Percentiles rank a stretch among this genome's conserved stretches.
phyloP scores from a whole-genome alignment of 1,140 invertebrate species.

The Heterodera schachtii region DNA sequence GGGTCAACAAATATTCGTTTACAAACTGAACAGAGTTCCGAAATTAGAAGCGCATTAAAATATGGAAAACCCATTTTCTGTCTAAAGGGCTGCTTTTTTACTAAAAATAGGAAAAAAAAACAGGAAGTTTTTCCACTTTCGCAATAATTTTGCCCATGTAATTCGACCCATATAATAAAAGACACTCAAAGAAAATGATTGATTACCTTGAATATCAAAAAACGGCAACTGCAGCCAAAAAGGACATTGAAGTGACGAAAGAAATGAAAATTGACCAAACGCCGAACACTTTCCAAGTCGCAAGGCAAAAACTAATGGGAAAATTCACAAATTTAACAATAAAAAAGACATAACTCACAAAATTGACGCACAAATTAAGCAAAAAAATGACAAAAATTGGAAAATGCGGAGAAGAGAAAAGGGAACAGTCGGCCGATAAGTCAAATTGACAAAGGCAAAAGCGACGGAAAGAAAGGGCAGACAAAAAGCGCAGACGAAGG shows the following conservation, averaged over 20 bases:
- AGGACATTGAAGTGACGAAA: slow-evolving; percentile 40
- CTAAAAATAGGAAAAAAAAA: too few species aligned
- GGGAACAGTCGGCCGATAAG: neutral
- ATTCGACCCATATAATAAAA: too few species aligned
- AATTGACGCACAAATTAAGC: neutral
- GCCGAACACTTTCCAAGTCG: slow-evolving; percentile 43
- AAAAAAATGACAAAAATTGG: slow-evolving; percentile 7
- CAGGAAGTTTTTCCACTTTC: too few species aligned
- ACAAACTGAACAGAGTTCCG: too few species aligned
- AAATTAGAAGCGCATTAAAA: too few species aligned
- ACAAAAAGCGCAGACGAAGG: neutral
- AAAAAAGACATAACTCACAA: neutral
- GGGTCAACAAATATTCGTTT: too few species aligned
- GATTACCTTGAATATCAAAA: slow-evolving; percentile 11
- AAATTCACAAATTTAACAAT: too few species aligned
- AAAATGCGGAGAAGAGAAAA: neutral
- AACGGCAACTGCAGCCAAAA: slow-evolving; percentile 42
- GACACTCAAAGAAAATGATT: too few species aligned
- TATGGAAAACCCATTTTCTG: too few species aligned
- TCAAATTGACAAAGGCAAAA: neutral
- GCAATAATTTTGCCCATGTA: too few species aligned
- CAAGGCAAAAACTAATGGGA: slow-evolving; percentile 43
- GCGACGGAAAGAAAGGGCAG: neutral
- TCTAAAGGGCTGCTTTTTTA: too few species aligned
- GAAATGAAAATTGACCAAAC: slow-evolving; percentile 44